phyloP scores from a whole-genome alignment of 2,888 invertebrate genomes.

The Pachydiplax longipennis region DNA sequence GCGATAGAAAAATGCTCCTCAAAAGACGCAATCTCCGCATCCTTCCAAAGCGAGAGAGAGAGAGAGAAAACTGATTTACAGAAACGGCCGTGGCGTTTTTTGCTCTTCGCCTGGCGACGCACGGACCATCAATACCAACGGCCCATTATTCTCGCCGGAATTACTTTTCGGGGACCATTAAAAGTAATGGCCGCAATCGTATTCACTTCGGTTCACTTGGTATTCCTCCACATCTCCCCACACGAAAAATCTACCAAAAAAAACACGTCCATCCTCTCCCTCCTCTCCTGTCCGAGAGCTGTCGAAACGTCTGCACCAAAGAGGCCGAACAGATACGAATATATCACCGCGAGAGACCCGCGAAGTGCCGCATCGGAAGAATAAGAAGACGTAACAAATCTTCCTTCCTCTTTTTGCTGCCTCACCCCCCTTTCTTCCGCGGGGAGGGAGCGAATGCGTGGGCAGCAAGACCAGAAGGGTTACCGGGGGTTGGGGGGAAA shows the following conservation, averaged over 20 bases:
- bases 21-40: background rate
- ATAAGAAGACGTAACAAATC: background rate
- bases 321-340: background rate
- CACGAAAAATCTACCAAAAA: background rate
- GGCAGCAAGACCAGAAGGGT: background rate
- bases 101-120: background rate
- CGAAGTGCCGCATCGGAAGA: background rate
- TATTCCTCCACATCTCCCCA: background rate
- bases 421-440: background rate
- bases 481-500: background rate
- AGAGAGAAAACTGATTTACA: conserved; percentile 21
- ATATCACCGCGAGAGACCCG: background rate
- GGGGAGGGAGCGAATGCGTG: background rate
- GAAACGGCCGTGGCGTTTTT: background rate
- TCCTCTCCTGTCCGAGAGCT: background rate
- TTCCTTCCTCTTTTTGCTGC: background rate
- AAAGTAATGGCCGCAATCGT: conserved; percentile 23
- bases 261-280: background rate
- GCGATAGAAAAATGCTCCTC: background rate
- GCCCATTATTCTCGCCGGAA: conserved; percentile 26
- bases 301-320: background rate
- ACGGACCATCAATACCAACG: conserved; percentile 23
- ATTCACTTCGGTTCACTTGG: conserved; percentile 11
- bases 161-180: conserved; percentile 30
- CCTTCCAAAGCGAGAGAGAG: background rate